These are phyloP conservation scores for Anas bernieri DNA, from an alignment of 2,797 vertebrate genomes.

Conservation along the genomic window DNA sequence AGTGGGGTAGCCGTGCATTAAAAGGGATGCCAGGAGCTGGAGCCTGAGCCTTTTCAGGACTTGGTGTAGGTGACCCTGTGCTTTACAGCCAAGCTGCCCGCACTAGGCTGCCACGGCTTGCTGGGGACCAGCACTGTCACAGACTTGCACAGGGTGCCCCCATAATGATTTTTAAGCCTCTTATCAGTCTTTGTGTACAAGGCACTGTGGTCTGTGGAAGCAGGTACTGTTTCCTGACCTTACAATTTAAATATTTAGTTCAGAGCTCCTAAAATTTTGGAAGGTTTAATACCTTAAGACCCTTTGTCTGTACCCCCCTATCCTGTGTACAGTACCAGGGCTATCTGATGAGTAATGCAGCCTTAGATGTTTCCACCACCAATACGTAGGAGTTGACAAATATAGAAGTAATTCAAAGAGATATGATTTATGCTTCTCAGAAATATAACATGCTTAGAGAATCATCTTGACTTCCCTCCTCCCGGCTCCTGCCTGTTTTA, in stretches of 20 bases:
- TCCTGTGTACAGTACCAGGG: background rate
- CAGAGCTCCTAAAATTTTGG: background rate
- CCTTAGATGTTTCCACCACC: background rate
- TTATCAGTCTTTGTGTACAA: background rate
- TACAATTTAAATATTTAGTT: background rate
- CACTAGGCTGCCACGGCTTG: background rate
- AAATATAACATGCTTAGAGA: background rate
- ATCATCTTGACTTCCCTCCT: background rate
- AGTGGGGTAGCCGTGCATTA: background rate
- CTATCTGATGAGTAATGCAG: background rate
- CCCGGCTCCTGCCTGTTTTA: background rate
- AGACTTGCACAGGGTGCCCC: background rate
- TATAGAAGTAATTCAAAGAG: background rate
- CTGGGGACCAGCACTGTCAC: background rate
- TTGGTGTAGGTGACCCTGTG: background rate
- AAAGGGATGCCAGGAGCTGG: background rate
- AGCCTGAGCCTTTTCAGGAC: background rate
- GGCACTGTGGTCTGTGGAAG: background rate
- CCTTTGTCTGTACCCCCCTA: background rate
- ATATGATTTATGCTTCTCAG: background rate
- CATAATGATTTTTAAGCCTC: background rate
- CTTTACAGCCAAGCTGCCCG: rapidly evolving
- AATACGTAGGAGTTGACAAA: background rate
- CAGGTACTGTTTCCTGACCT: background rate
- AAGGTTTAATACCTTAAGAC: background rate